A percentile compares a stretch with the other conserved stretches of the same genome.
Evolutionary conservation across 2,113 vertebrate species (phyloP).

Genomic region (Siphamia tubifer): DNA sequence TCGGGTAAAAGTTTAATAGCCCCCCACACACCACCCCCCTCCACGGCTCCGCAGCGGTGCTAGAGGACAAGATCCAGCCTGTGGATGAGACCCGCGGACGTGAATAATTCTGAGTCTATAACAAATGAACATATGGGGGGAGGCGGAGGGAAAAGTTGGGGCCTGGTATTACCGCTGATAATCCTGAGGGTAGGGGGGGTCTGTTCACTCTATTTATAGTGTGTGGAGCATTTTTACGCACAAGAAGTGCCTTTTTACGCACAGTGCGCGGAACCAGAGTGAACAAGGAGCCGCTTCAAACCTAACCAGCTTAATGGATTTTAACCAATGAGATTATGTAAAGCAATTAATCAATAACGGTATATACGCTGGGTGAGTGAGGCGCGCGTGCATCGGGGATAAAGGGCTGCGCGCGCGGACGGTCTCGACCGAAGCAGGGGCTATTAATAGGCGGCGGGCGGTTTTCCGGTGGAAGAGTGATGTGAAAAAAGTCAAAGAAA

Average conservation of each 20-base stretch:
- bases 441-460: constrained; percentile 13
- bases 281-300: background rate
- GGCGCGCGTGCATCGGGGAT: background rate
- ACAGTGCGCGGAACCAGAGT: too few species aligned
- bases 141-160: background rate
- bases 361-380: background rate
- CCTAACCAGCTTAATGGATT: constrained; percentile 63
- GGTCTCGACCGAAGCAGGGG: constrained; percentile 21
- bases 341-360: constrained; percentile 57
- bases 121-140: constrained; percentile 9
- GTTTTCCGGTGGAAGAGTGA: background rate
- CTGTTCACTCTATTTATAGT: constrained; percentile 46
- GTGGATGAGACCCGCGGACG: background rate
- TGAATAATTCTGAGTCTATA: background rate
- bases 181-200: constrained; percentile 16
- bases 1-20: constrained; percentile 56
- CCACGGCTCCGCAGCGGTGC: background rate
- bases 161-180: background rate
- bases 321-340: constrained; percentile 56
- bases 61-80: background rate
- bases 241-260: constrained; percentile 53
- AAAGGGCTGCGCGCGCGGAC: background rate
- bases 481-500: background rate
- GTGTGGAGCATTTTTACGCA: constrained; percentile 45
- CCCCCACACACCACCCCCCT: background rate